Conservation (phyloP, 2,888 invertebrate genomes). For the Phoenoteleia sp. region DNA sequence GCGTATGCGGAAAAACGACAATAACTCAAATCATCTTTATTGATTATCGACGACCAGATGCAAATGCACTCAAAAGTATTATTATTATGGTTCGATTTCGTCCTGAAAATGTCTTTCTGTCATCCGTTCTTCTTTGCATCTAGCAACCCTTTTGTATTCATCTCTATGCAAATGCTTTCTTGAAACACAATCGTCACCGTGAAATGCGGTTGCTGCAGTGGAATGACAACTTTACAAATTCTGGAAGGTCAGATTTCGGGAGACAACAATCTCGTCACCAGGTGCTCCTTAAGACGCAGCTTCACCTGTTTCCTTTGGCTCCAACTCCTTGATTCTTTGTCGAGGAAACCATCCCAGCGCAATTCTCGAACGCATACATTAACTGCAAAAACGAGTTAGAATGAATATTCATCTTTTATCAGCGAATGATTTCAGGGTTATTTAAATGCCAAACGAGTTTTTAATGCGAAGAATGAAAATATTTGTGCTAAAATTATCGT, state of each 20-base stretch:
- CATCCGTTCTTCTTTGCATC: slow-evolving; percentile 36
- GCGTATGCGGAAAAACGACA: slow-evolving; percentile 54
- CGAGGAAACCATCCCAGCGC: slow-evolving; percentile 23
- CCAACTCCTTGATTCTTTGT: slow-evolving; percentile 24
- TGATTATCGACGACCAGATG: slow-evolving; percentile 65
- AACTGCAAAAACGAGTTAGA: background rate
- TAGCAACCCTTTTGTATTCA: slow-evolving; percentile 68
- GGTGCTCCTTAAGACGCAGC: slow-evolving; percentile 65
- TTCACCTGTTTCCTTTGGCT: slow-evolving; percentile 63
- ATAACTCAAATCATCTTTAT: slow-evolving; percentile 61
- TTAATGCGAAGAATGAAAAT: background rate
- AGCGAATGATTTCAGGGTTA: background rate
- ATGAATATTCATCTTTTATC: slow-evolving; percentile 16
- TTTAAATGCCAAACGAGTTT: background rate
- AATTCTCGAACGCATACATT: slow-evolving; percentile 13
- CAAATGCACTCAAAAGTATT: slow-evolving; percentile 42
- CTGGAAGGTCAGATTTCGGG: slow-evolving; percentile 70
- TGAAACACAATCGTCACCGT: slow-evolving; percentile 49
- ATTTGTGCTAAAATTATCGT: slow-evolving; percentile 4
- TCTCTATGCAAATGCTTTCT: slow-evolving; percentile 59
- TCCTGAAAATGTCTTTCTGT: slow-evolving; percentile 20
- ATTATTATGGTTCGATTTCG: too few species aligned
- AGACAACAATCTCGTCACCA: slow-evolving; percentile 57
- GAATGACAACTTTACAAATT: slow-evolving; percentile 77
- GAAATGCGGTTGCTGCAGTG: slow-evolving; percentile 79